Conservation (phyloP, 2,797 vertebrate species). For the Aselliscus stoliczkanus region DNA sequence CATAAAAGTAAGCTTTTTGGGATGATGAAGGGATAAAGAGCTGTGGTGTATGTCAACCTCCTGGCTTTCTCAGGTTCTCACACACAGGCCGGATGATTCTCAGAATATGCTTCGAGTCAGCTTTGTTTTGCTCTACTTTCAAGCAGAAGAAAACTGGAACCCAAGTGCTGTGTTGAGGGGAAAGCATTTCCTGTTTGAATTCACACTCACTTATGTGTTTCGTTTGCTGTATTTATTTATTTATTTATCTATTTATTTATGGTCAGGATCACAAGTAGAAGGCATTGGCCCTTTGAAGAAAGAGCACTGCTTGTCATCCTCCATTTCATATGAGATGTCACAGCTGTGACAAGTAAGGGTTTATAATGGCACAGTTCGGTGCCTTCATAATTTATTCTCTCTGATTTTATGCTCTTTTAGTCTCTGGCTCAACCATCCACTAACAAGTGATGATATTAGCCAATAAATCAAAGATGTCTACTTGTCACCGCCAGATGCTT, state of each 20-base stretch:
- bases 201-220: neutral
- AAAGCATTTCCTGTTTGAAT: slow-evolving; percentile 15
- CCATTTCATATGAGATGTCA: slow-evolving; percentile 84
- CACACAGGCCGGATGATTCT: accelerated
- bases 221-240: neutral
- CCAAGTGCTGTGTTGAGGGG: neutral
- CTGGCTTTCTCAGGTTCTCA: neutral
- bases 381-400: slow-evolving; percentile 90
- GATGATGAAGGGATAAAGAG: neutral
- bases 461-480: slow-evolving; percentile 94
- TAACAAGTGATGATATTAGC: slow-evolving; percentile 92
- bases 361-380: slow-evolving; percentile 85
- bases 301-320: slow-evolving; percentile 80
- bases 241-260: slow-evolving; percentile 52
- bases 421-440: slow-evolving; percentile 87
- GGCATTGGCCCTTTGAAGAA: slow-evolving; percentile 78
- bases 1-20: neutral
- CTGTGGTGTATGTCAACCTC: neutral
- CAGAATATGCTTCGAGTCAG: neutral
- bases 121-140: slow-evolving; percentile 35
- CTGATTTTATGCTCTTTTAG: slow-evolving; percentile 88
- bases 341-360: slow-evolving; percentile 84
- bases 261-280: slow-evolving; percentile 72
- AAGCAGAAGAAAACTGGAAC: slow-evolving; percentile 9
- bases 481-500: slow-evolving; percentile 91